Evolutionary conservation across 2,113 vertebrate genomes (phyloP).

Genomic region (Sitta europaea): DNA sequence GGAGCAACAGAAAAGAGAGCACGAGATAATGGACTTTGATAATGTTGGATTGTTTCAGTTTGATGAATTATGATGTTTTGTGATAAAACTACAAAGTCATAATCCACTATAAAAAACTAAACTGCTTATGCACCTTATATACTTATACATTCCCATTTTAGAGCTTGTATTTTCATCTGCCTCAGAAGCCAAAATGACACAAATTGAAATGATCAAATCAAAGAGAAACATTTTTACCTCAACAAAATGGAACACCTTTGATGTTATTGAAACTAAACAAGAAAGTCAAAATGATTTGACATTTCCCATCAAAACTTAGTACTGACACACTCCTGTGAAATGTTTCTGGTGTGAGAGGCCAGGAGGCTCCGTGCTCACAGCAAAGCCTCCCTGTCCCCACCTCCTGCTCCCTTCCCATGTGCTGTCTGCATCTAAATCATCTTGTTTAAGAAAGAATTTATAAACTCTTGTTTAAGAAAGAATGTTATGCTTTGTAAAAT

Average conservation of each 20-base stretch:
- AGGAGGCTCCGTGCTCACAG: accelerated
- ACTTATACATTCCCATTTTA: neutral
- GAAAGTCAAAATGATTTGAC: conserved; percentile 19
- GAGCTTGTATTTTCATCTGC: neutral
- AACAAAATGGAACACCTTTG: conserved; percentile 25
- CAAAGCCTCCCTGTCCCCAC: accelerated
- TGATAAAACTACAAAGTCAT: neutral
- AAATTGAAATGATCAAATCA: conserved; percentile 21
- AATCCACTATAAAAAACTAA: neutral
- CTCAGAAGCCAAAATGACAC: neutral
- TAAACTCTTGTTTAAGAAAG: neutral
- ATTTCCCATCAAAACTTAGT: neutral
- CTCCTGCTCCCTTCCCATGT: neutral
- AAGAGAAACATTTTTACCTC: conserved; percentile 27
- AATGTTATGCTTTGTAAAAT: neutral
- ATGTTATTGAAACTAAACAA: conserved; percentile 22
- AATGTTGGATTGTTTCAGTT: neutral
- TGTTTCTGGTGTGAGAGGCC: neutral
- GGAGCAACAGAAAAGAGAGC: neutral
- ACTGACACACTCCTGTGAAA: neutral
- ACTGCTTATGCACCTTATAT: neutral
- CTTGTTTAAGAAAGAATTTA: neutral
- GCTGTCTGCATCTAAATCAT: neutral
- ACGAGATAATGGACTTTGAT: neutral
- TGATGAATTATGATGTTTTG: neutral